Evolutionary conservation across 2,797 vertebrate species (phyloP), one percentile per base, ranked within the genome.

Genomic region (Scleropages formosus): DNA sequence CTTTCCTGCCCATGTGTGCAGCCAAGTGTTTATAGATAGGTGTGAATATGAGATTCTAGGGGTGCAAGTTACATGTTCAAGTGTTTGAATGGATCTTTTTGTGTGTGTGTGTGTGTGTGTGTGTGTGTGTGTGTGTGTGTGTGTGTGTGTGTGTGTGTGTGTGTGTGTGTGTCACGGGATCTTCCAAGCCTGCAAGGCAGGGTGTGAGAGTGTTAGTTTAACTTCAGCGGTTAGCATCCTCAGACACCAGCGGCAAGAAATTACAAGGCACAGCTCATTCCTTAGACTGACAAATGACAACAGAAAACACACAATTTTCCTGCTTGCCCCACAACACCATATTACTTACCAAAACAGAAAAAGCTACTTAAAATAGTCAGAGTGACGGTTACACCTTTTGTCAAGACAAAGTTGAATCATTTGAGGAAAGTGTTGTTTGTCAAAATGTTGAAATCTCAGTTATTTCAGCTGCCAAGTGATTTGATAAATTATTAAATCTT

Each of bases 31-130:
- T n/a, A n/a, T n/a, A n/a, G n/a, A n/a, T n/a, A n/a, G n/a, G n/a
- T n/a, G n/a, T n/a, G n/a, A n/a, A n/a, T n/a, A n/a, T n/a, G n/a
- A n/a, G n/a, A n/a, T n/a, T n/a, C n/a, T n/a, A n/a, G n/a, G n/a
- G n/a, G n/a, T n/a, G n/a, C n/a, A n/a, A n/a, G n/a, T n/a, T n/a
- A n/a, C n/a, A n/a, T n/a, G n/a, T n/a, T n/a, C 39, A 10, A 39
- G 65, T 27, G 18, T 8, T 4, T 67, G 4, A n/a, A 11, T 0
- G 13, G 44, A 47, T 66, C 39, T 39, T n/a, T 69, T 66, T 49
- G 70, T 31, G 27, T 60, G 53, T 72, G 70, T 44, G 18, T 60
- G 24, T n/a, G 18, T 62, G 44, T 65, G 27, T 47, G 39, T 46
- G 58, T 46, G 51, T 64, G 71, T 56, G 20, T 22, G 20, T 22